phyloP scores from a whole-genome alignment of 1,140 invertebrate species.

The Pseudomyrmex flavicornis region DNA sequence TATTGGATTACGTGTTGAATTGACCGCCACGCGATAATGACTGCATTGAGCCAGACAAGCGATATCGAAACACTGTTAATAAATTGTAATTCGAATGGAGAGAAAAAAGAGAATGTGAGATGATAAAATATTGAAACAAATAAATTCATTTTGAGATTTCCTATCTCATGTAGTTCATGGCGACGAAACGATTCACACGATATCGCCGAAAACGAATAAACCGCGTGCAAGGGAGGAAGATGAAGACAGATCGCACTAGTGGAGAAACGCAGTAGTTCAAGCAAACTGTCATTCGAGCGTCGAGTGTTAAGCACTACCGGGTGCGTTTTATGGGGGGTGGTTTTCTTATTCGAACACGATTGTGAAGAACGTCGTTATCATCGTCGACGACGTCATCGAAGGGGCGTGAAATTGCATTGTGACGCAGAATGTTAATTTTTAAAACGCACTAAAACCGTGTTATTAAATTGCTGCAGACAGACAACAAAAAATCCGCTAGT shows the following conservation, averaged over 20 bases:
- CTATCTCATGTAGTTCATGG: not conserved
- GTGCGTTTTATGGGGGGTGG: slow-evolving; percentile 60
- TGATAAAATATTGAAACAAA: not conserved
- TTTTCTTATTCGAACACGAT: slow-evolving; percentile 45
- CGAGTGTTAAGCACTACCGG: slow-evolving; percentile 66
- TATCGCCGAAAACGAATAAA: not conserved
- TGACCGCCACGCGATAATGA: slow-evolving; percentile 48
- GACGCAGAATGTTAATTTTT: slow-evolving; percentile 46
- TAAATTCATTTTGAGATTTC: not conserved
- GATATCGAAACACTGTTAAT: slow-evolving; percentile 2
- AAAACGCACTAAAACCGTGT: slow-evolving; percentile 52
- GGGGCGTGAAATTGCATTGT: slow-evolving; percentile 7
- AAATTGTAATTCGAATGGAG: slow-evolving; percentile 34
- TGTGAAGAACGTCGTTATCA: slow-evolving; percentile 26
- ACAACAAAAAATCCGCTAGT: slow-evolving; percentile 51
- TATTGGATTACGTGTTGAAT: slow-evolving; percentile 69
- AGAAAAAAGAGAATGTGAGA: not conserved
- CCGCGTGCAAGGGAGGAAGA: not conserved
- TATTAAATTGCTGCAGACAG: slow-evolving; percentile 35
- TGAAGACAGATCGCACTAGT: not conserved
- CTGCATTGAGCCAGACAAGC: slow-evolving; percentile 45
- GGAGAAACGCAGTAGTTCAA: slow-evolving; percentile 53
- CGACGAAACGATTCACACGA: slow-evolving; percentile 25
- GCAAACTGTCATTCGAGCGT: slow-evolving; percentile 57
- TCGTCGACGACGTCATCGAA: slow-evolving; percentile 16